Percentiles rank a stretch among this genome's conserved stretches.
Evolutionary conservation across 2,888 invertebrate genomes (phyloP).

Genomic region (Mythimna vitellina): DNA sequence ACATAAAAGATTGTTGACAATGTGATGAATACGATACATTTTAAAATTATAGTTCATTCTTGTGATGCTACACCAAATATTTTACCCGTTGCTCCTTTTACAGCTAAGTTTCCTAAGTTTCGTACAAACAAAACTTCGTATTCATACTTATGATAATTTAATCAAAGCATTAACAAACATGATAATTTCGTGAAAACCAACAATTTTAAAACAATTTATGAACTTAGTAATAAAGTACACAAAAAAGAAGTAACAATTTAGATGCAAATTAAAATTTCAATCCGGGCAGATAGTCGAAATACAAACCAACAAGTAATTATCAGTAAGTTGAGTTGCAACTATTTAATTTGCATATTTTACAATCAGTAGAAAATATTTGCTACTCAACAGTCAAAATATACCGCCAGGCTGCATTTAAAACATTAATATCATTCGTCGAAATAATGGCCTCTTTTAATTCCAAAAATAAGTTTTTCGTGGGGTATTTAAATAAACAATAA

Average conservation of each 20-base stretch:
- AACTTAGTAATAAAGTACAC: conserved; percentile 43
- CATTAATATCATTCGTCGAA: conserved; percentile 16
- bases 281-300: conserved; percentile 10
- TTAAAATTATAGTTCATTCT: conserved; percentile 19
- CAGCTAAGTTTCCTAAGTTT: conserved; percentile 5
- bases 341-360: conserved; percentile 1
- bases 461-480: conserved; percentile 25
- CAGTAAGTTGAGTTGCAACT: conserved; percentile 15
- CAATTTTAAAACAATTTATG: conserved; percentile 57
- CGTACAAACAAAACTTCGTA: conserved; percentile 13
- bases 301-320: conserved; percentile 4
- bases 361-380: conserved; percentile 24
- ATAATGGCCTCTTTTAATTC: conserved; percentile 5
- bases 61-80: conserved; percentile 47
- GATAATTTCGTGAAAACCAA: conserved; percentile 65
- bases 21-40: conserved; percentile 20
- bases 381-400: conserved; percentile 21
- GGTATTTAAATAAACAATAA: conserved; percentile 33
- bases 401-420: conserved; percentile 13
- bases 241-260: conserved; percentile 52
- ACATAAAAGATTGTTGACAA: conserved; percentile 25
- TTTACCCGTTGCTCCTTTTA: conserved; percentile 31
- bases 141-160: conserved; percentile 12
- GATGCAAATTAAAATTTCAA: conserved; percentile 27
- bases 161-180: conserved; percentile 17